Base-by-base conservation (phyloP, 2,797 vertebrate species). In the Pangasius macronema region DNA sequence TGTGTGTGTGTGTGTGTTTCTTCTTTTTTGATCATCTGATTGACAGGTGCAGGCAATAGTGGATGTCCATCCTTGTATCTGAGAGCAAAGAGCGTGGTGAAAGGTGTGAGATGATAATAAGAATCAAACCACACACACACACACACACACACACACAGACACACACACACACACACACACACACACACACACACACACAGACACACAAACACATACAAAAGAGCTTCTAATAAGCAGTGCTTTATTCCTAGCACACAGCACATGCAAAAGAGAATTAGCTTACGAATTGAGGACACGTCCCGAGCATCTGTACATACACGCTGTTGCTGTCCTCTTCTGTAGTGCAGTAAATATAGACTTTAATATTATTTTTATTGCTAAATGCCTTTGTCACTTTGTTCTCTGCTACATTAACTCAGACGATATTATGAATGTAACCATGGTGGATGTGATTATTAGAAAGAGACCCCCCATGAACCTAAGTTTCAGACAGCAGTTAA, bases 191-290 rank as follows among this genome's bases (percentile, higher is more conserved):
- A 83, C 82, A 67, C 33, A 83, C 80, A 55, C 67, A 68, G 11
- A 88, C 83, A 72, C 88, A 86, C 55, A 63, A 42, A 82, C 80
- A 83, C 82, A 68, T 53, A 83, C 82, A 57, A 79, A 83, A 83
- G 73, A 16, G 84, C 59, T 84, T 86, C 76, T 91, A 90, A 92
- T 89, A 87, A 88, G 91, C 63, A 30, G n/a, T 85, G 89, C 86
- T 91, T 83, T 84, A 91, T 91, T 90, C 87, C 85, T 86, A n/a
- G 90, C 89, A 90, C 91, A 90, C 89, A 89, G 87, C 85, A 85
- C 89, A 87, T 89, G 86, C 90, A 79, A 87, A 89, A 89, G 89
- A 76, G 86, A 90, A 86, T 91, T 88, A 79, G 89, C 84, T 89
- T 87, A 91, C 85, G 91, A 90, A 90, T 72, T 89, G 89, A 86